Base-by-base conservation (phyloP, 2,888 invertebrate species). In the Sesia bembeciformis region DNA sequence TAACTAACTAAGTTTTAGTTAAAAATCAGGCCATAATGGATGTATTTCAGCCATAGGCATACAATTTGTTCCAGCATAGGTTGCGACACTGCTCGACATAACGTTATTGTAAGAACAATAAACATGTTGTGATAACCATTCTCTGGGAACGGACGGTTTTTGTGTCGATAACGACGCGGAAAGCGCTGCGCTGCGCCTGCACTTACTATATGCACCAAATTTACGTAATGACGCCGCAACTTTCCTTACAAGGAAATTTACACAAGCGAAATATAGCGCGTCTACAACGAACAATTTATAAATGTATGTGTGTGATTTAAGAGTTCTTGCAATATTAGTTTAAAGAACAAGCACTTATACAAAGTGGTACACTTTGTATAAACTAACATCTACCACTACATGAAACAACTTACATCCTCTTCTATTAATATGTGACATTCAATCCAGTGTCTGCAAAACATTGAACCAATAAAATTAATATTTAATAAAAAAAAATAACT, bases 101-200 rank as follows among this genome's bases (percentile, higher is more conserved):
- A 79, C 56, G 67, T 72, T 75, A 71, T 74, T 67, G 70, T 76
- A 74, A 71, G 75, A 70, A 83, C 81, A 84, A 84, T 82, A 76
- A 75, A 77, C 72, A 67, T 65, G 69, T 66, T 74, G 78, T 82
- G 82, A 80, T 77, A 70, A 77, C 70, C 70, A 67, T 67, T 66
- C 63, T 53, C 72, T 80, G 84, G 74, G 84, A 84, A 82, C 61
- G 61, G 68, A 68, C 61, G 67, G 80, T 84, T 84, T 84, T 84
- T 84, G 70, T 67, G 58, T 62, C 66, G 57, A 74, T 74, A 72
- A 76, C 68, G 69, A 69, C 64, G 69, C 78, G 80, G 80, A 78
- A 80, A 79, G 73, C 70, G 62, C 72, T 61, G 60, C 58, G 59
- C 23, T 23, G 23, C 23, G 60, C 56, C 59, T 63, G 59, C 61